Evolutionary conservation across 1,140 invertebrate species (phyloP).

Genomic region (Andrena cerasifolii): DNA sequence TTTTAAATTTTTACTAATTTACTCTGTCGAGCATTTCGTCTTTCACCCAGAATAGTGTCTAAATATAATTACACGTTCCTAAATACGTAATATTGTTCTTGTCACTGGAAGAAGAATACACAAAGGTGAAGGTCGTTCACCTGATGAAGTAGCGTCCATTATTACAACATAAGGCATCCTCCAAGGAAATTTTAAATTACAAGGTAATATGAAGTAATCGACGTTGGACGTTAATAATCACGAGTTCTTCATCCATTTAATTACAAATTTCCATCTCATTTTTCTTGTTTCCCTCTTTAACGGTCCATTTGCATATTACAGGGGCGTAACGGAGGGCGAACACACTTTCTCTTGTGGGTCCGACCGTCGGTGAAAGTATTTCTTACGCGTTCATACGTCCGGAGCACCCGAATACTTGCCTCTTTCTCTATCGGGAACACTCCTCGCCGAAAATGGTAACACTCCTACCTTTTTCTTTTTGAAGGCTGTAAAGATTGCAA

Average conservation of each 20-base stretch:
- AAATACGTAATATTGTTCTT: not conserved
- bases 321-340: conserved; percentile 55
- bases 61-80: too few relatives aligned
- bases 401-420: conserved; percentile 50
- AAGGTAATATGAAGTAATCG: not conserved
- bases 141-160: not conserved
- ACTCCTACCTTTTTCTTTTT: not conserved
- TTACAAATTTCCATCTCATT: not conserved
- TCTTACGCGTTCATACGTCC: conserved; percentile 42
- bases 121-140: conserved; percentile 22
- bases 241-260: not conserved
- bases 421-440: conserved; percentile 35
- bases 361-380: conserved; percentile 67
- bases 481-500: not conserved
- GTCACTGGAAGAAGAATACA: not conserved
- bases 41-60: not conserved
- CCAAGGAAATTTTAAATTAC: not conserved
- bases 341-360: conserved; percentile 58
- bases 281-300: conserved; percentile 26
- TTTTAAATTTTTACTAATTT: too few relatives aligned
- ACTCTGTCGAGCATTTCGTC: too few relatives aligned
- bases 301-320: conserved; percentile 43
- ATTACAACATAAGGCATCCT: not conserved
- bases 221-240: not conserved
- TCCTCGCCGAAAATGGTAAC: conserved; percentile 41